Evolutionary conservation across 2,888 invertebrate genomes (phyloP).

Genomic region (Euplagia quadripunctaria): DNA sequence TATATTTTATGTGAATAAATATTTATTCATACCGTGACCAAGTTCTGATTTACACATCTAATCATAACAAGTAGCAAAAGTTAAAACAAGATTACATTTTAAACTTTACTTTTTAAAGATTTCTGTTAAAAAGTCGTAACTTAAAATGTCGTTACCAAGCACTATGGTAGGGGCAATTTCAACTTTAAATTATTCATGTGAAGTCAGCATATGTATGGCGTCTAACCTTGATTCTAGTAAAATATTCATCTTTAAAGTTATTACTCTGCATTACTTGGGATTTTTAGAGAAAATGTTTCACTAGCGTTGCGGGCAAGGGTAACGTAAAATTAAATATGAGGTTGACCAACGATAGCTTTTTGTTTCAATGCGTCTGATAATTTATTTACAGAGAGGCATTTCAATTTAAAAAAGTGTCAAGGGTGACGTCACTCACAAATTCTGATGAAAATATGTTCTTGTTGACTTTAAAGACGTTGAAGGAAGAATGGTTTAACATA

Average conservation of each 20-base stretch:
- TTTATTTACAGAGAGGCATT: not conserved
- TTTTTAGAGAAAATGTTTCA: slow-evolving; percentile 10
- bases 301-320: not conserved
- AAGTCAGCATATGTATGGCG: slow-evolving; percentile 23
- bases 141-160: not conserved
- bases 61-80: no score
- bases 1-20: no score
- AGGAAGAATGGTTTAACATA: no score
- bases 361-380: not conserved
- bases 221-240: slow-evolving; percentile 44
- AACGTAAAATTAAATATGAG: not conserved
- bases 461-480: no score
- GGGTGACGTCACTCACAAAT: no score
- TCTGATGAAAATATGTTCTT: no score
- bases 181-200: slow-evolving; percentile 42
- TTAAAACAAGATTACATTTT: no score
- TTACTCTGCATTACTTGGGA: slow-evolving; percentile 27
- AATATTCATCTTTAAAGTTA: slow-evolving; percentile 46
- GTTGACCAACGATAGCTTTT: not conserved
- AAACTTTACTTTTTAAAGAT: no score
- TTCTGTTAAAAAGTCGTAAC: no score
- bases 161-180: slow-evolving; percentile 21
- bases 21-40: no score
- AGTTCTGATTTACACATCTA: no score
- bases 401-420: not conserved